Conservation (phyloP, 2,888 invertebrate species). For the Atrina japonica region DNA sequence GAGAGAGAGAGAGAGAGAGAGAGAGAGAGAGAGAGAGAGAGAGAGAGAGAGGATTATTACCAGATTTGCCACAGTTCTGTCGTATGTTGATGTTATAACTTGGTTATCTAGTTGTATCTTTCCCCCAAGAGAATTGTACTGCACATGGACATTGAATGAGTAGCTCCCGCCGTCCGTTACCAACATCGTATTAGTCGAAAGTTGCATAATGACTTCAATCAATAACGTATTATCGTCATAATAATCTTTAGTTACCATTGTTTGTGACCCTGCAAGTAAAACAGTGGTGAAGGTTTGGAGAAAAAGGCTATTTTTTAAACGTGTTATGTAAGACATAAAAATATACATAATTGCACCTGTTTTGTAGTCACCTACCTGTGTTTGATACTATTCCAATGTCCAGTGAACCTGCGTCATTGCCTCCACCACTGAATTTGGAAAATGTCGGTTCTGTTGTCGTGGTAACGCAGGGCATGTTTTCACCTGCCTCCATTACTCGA, state of each 20-base stretch:
- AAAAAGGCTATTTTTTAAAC: no score
- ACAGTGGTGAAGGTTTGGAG: no score
- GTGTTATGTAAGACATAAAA: no score
- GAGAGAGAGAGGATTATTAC: no score
- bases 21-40: no score
- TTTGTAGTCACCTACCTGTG: slow-evolving; percentile 57
- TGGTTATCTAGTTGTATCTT: slow-evolving; percentile 2
- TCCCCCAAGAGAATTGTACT: slow-evolving; percentile 40
- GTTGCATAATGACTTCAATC: slow-evolving; percentile 53
- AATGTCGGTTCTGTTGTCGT: slow-evolving; percentile 11
- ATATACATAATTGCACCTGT: no score
- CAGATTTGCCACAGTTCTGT: slow-evolving; percentile 34
- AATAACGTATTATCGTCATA: slow-evolving; percentile 60
- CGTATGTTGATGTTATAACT: slow-evolving; percentile 40
- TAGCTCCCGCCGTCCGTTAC: slow-evolving; percentile 36
- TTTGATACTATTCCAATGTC: slow-evolving; percentile 53
- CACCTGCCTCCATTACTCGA: slow-evolving; percentile 50
- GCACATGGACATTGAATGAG: slow-evolving; percentile 41
- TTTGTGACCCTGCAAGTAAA: slow-evolving; percentile 38
- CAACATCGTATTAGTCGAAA: slow-evolving; percentile 36
- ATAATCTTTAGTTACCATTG: slow-evolving; percentile 40
- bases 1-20: no score
- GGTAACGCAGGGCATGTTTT: slow-evolving; percentile 58
- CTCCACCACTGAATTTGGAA: slow-evolving; percentile 30
- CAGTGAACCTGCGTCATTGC: slow-evolving; percentile 35